These are phyloP conservation scores for Cenopis cana DNA, from an alignment of 2,888 invertebrate genomes.

Conservation along the genomic window DNA sequence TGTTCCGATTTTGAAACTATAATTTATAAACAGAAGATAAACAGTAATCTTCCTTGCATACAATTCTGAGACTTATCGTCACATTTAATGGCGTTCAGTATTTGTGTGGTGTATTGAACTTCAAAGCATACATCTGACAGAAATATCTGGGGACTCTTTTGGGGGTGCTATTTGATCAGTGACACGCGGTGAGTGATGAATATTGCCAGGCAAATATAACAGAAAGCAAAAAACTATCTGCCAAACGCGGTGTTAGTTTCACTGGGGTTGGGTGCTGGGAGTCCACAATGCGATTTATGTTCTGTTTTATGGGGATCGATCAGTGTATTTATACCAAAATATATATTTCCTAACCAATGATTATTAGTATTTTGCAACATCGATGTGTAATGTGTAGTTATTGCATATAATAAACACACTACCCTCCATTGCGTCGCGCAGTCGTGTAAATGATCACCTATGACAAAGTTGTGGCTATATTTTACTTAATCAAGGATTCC, in stretches of 20 bases:
- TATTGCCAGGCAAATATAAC: slow-evolving; percentile 84
- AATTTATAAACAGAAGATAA: neutral
- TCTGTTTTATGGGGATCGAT: slow-evolving; percentile 51
- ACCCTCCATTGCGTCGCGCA: too few relatives aligned
- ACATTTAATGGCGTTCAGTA: slow-evolving; percentile 48
- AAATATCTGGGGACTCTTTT: slow-evolving; percentile 81
- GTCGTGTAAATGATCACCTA: too few relatives aligned
- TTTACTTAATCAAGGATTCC: too few relatives aligned
- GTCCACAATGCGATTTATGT: slow-evolving; percentile 52
- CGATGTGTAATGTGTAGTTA: too few relatives aligned
- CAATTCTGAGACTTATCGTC: slow-evolving; percentile 9
- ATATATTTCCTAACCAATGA: neutral
- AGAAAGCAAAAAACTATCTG: slow-evolving; percentile 74
- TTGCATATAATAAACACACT: too few relatives aligned
- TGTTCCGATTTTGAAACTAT: slow-evolving; percentile 3
- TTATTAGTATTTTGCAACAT: neutral
- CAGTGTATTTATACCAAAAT: slow-evolving; percentile 44
- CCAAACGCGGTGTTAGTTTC: slow-evolving; percentile 81
- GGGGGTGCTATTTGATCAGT: slow-evolving; percentile 83
- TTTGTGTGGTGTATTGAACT: slow-evolving; percentile 65
- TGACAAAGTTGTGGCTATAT: too few relatives aligned
- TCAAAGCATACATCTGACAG: slow-evolving; percentile 77
- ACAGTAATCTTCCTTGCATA: neutral
- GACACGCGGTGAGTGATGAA: slow-evolving; percentile 84
- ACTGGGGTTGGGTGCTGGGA: slow-evolving; percentile 67